phyloP scores from a whole-genome alignment of 2,113 vertebrate species.

The Gopherus evgoodei region DNA sequence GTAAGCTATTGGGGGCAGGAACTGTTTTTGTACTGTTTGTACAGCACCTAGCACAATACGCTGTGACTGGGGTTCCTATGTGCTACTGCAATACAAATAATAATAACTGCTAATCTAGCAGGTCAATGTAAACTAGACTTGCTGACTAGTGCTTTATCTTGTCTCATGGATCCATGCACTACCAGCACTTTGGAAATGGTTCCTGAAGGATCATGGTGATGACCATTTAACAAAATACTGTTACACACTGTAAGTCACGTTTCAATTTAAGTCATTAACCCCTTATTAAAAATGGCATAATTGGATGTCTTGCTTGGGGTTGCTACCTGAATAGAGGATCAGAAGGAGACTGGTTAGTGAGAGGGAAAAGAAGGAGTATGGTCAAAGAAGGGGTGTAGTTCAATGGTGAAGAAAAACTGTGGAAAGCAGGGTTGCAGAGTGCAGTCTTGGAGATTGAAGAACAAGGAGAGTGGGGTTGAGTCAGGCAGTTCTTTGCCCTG shows the following conservation, averaged over 20 bases:
- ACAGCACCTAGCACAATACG: too few species aligned
- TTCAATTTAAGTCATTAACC: too few species aligned
- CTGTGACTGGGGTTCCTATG: too few species aligned
- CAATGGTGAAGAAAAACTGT: neutral
- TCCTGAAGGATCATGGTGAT: too few species aligned
- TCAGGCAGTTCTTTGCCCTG: neutral
- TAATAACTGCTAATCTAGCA: too few species aligned
- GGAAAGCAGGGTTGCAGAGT: neutral
- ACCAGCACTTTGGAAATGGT: too few species aligned
- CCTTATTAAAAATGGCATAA: neutral
- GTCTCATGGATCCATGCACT: too few species aligned
- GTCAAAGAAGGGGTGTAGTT: neutral
- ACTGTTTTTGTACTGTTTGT: neutral
- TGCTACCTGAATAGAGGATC: neutral
- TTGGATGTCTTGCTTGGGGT: neutral
- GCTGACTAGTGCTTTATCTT: neutral
- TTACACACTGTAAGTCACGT: too few species aligned
- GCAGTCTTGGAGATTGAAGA: neutral
- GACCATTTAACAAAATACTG: too few species aligned
- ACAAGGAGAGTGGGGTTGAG: neutral
- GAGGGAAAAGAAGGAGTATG: neutral
- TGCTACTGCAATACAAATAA: too few species aligned
- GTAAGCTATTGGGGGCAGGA: neutral
- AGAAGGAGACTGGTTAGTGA: neutral
- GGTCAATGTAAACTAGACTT: neutral